Evolutionary conservation across 2,113 vertebrate species (phyloP).

Genomic region (Oncorhynchus tshawytscha): DNA sequence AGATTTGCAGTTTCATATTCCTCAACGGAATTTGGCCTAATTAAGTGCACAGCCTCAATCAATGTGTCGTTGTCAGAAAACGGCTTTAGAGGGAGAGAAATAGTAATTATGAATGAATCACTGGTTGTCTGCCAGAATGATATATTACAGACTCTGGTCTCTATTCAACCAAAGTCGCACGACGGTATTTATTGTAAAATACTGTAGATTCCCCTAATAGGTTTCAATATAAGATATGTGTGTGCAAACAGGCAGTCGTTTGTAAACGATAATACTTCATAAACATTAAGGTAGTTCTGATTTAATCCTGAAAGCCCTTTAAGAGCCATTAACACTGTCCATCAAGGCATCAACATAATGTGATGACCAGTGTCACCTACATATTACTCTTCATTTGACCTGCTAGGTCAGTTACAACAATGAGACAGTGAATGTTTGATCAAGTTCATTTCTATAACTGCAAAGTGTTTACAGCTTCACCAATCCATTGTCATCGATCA

Average conservation of each 20-base stretch:
- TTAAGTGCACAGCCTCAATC: constrained; percentile 6
- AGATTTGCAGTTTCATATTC: constrained; percentile 70
- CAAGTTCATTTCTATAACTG: neutral
- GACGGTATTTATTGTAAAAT: neutral
- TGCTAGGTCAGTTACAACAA: neutral
- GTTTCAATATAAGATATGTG: too few relatives aligned
- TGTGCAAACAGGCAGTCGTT: neutral
- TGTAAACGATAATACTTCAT: neutral
- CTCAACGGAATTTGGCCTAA: constrained; percentile 76
- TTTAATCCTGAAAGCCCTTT: too few relatives aligned
- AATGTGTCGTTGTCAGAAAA: neutral
- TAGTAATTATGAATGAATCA: constrained; percentile 2
- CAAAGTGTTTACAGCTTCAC: neutral
- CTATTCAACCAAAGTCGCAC: neutral
- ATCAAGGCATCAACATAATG: neutral
- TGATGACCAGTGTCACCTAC: neutral
- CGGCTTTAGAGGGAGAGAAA: neutral
- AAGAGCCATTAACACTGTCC: neutral
- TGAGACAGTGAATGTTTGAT: neutral
- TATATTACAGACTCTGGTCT: neutral
- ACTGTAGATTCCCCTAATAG: too few relatives aligned
- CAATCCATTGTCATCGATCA: neutral
- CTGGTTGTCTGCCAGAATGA: neutral
- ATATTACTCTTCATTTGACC: too few relatives aligned
- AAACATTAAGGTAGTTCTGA: too few relatives aligned